Base-by-base conservation (phyloP, 2,888 invertebrate genomes). In the Euphydryas editha region DNA sequence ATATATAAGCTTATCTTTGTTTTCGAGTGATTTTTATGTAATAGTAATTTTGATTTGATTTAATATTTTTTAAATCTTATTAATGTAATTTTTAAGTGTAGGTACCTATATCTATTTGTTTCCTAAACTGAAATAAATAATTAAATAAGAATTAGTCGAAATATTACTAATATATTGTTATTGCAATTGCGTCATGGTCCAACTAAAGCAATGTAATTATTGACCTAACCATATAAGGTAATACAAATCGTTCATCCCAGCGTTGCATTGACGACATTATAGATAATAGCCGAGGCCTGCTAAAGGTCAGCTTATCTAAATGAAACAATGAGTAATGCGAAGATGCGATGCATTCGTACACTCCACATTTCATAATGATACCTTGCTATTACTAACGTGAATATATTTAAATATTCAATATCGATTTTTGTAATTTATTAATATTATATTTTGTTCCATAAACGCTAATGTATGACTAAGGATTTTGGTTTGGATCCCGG, bases 231-330 rank as follows among this genome's bases (percentile, higher is more conserved):
- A 66, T 76, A 73, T 65, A 73, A 72, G 72, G 73, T 55, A 69
- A 75, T 68, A 70, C 62, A 72, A 65, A 69, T 56, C 60, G 68
- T 58, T 67, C 69, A 68, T 70, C 64, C 65, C 63, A 58, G 68
- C 59, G 67, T 54, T 69, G 73, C 65, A 73, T 67, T 69, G 75
- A 75, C 74, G 69, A 74, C 68, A 59, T 65, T 68, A 73, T 59
- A 74, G 74, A 77, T 76, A 72, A 75, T 68, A 71, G 73, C 71
- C 68, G 70, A 72, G 72, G 76, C 75, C 77, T 80, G 78, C 73
- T 81, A 82, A 81, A 78, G 78, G 76, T 77, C 70, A 71, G 74
- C 73, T 82, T 81, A 83, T 84, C 81, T 81, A 76, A 77, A 74
- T 77, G 77, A 70, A 80, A 68, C 68, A 78, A 80, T 83, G 82